Percentiles rank a stretch among this genome's conserved stretches.
Conservation (phyloP, 2,888 invertebrate genomes). For the Limnephilus marmoratus region DNA sequence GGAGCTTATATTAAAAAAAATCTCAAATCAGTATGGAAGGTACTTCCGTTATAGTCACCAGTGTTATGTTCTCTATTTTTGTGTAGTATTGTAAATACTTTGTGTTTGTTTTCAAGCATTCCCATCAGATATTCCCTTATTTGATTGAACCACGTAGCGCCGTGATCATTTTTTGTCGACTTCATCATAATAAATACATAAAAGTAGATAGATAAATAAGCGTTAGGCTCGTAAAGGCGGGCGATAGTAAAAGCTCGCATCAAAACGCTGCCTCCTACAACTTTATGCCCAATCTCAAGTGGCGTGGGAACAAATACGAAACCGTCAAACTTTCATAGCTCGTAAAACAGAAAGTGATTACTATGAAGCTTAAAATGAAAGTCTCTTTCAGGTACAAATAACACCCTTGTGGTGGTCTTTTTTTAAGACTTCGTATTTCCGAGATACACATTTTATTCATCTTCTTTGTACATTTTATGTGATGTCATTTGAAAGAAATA, state of each 20-base stretch:
- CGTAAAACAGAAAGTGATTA: conserved; percentile 17
- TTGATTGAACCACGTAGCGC: not conserved
- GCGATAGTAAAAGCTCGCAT: conserved; percentile 11
- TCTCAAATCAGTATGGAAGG: too few species aligned
- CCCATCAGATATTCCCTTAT: not conserved
- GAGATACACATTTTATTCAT: not conserved
- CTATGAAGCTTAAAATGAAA: not conserved
- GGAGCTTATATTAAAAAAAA: too few species aligned
- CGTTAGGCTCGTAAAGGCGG: not conserved
- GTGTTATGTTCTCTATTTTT: too few species aligned
- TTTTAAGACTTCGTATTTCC: not conserved
- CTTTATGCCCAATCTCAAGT: conserved; percentile 27
- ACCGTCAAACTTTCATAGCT: conserved; percentile 22
- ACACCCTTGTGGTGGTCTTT: not conserved
- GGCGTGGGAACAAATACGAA: conserved; percentile 17
- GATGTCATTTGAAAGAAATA: not conserved
- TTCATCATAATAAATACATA: conserved; percentile 33
- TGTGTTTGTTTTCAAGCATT: not conserved
- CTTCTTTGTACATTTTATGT: not conserved
- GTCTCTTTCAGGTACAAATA: not conserved
- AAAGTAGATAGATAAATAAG: conserved; percentile 36
- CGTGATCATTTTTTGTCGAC: not conserved
- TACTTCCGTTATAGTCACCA: too few species aligned
- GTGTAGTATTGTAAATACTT: not conserved
- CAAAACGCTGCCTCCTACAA: not conserved